These are phyloP conservation scores for Grantiella picta DNA, from an alignment of 2,113 vertebrate genomes.

Conservation along the genomic window DNA sequence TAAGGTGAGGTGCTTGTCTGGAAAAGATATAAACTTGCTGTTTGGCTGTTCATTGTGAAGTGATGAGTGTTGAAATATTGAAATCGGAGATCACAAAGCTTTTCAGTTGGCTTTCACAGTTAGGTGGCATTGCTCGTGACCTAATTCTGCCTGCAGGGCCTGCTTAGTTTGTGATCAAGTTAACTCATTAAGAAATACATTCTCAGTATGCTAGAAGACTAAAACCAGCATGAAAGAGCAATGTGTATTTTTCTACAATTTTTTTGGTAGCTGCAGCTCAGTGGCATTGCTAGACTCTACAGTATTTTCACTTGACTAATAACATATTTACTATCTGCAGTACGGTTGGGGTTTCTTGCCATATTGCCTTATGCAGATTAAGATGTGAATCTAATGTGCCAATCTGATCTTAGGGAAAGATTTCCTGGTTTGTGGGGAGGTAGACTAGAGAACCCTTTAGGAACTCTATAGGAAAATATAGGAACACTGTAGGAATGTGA, in stretches of 20 bases:
- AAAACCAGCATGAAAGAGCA: neutral
- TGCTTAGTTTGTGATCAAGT: neutral
- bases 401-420: neutral
- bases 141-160: neutral
- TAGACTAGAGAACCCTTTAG: neutral
- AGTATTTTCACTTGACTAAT: neutral
- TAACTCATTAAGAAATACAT: neutral
- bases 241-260: neutral
- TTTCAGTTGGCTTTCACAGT: neutral
- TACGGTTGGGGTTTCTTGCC: neutral
- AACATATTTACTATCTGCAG: neutral
- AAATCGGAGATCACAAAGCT: neutral
- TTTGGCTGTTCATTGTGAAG: neutral
- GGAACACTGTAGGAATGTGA: neutral
- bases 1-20: neutral
- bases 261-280: neutral
- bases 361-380: neutral
- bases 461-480: neutral
- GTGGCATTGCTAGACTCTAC: neutral
- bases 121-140: accelerated
- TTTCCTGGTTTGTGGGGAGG: neutral
- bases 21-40: neutral
- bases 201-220: neutral
- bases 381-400: neutral
- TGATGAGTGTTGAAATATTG: neutral